phyloP scores from a whole-genome alignment of 2,888 invertebrate species.

The Acronicta leporina region DNA sequence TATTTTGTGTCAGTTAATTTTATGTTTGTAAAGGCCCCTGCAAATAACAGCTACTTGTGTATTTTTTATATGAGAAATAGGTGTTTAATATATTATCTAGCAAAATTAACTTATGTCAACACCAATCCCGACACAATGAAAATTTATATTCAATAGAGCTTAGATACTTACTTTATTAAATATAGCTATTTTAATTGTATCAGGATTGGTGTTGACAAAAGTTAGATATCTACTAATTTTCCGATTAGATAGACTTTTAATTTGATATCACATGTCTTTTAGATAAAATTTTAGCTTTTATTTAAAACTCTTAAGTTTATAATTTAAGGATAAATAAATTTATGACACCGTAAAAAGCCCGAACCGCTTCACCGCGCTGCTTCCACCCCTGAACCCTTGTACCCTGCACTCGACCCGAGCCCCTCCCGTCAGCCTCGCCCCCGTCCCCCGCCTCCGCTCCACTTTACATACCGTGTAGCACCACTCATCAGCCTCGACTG shows the following conservation, averaged over 20 bases:
- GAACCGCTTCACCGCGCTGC: slow-evolving; percentile 81
- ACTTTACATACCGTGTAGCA: slow-evolving; percentile 82
- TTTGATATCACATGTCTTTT: slow-evolving; percentile 22
- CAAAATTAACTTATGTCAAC: slow-evolving; percentile 1
- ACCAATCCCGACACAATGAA: slow-evolving; percentile 8
- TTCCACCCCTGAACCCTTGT: slow-evolving; percentile 70
- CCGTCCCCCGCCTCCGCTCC: slow-evolving; percentile 55
- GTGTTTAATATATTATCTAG: no score
- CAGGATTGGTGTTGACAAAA: no score
- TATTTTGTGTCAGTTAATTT: no score
- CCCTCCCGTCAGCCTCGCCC: slow-evolving; percentile 47
- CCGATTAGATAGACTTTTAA: slow-evolving; percentile 21
- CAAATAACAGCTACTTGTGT: no score
- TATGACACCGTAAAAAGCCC: slow-evolving; percentile 72
- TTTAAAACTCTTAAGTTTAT: slow-evolving; percentile 51
- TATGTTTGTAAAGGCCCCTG: no score
- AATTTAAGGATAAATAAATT: slow-evolving; percentile 62
- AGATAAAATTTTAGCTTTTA: slow-evolving; percentile 21
- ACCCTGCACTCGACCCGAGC: slow-evolving; percentile 70
- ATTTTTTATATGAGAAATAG: no score
- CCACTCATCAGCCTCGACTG: slow-evolving; percentile 80
- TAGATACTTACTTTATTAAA: no score
- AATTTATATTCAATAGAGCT: no score
- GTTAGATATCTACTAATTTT: neutral
- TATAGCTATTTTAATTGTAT: no score